Evolutionary conservation across 1,140 invertebrate species (phyloP).

Genomic region (Hypsibius dujardini): DNA sequence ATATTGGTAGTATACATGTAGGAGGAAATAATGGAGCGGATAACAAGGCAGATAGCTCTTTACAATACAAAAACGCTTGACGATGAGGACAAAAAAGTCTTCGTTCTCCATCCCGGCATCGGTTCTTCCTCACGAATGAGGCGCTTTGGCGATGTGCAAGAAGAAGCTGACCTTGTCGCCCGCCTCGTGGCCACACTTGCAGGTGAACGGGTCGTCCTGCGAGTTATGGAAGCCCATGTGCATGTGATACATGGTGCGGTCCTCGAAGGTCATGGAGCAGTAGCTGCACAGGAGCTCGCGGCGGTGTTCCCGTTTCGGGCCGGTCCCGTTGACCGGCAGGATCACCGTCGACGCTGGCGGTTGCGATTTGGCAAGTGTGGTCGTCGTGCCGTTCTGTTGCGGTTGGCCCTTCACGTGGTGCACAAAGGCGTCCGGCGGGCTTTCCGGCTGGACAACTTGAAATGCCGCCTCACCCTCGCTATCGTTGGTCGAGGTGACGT

Average conservation of each 20-base stretch:
- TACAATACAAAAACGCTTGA: too few species aligned
- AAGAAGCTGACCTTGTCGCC: conserved; percentile 70
- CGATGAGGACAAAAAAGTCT: too few species aligned
- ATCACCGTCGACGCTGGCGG: too few species aligned
- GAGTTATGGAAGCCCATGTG: conserved; percentile 91
- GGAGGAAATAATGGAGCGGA: too few species aligned
- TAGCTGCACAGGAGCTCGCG: conserved; percentile 44
- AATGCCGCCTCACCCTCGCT: conserved; percentile 35
- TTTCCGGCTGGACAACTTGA: neutral
- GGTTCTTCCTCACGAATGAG: conserved; percentile 44
- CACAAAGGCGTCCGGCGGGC: conserved; percentile 16
- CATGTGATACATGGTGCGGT: conserved; percentile 73
- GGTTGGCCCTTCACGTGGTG: too few species aligned
- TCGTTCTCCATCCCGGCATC: too few species aligned
- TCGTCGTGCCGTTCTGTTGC: conserved; percentile 22
- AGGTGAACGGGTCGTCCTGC: conserved; percentile 73
- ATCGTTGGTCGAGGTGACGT: too few species aligned
- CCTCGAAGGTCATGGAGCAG: conserved; percentile 75
- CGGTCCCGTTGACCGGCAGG: too few species aligned
- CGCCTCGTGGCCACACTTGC: conserved; percentile 72
- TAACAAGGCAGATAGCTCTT: too few species aligned
- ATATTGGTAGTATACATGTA: too few species aligned
- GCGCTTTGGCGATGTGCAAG: conserved; percentile 63
- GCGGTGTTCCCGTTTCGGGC: too few species aligned
- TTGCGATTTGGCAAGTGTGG: conserved; percentile 19